Conservation (phyloP, 2,113 vertebrate species). For the Sialia sialis region DNA sequence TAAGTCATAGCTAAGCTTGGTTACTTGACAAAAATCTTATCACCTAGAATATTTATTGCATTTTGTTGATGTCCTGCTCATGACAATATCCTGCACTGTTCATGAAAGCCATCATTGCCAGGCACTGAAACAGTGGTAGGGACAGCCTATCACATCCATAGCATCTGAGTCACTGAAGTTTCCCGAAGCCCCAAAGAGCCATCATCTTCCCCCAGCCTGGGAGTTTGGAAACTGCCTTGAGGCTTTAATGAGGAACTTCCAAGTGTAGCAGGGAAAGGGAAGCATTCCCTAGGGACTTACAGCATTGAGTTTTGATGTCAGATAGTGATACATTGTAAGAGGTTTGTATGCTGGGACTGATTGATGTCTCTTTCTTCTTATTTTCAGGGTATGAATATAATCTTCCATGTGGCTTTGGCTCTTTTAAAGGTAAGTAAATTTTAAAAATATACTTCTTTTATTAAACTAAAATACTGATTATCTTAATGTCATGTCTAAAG, state of each 20-base stretch:
- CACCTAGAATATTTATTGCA: not conserved
- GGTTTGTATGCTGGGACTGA: not conserved
- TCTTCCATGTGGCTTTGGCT: constrained; percentile 96
- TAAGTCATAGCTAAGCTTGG: not conserved
- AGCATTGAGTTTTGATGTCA: not conserved
- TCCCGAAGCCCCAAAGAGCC: not conserved
- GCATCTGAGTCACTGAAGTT: not conserved
- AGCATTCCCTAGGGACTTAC: not conserved
- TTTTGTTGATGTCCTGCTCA: not conserved
- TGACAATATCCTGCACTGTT: not conserved
- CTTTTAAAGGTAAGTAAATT: constrained; percentile 88
- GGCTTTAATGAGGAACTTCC: not conserved
- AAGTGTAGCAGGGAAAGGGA: not conserved
- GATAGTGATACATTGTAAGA: not conserved
- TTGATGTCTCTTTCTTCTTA: constrained; percentile 12
- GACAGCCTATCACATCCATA: not conserved
- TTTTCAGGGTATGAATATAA: constrained; percentile 91
- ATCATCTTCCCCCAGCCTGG: accelerated
- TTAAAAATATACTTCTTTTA: not conserved
- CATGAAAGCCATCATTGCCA: not conserved
- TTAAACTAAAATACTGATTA: not conserved
- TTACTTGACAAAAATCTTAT: not conserved
- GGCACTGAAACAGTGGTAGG: not conserved
- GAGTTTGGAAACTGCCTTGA: not conserved
- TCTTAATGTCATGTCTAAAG: not conserved